phyloP scores from a whole-genome alignment of 2,797 vertebrate species.

The Halcyon leucocephala region DNA sequence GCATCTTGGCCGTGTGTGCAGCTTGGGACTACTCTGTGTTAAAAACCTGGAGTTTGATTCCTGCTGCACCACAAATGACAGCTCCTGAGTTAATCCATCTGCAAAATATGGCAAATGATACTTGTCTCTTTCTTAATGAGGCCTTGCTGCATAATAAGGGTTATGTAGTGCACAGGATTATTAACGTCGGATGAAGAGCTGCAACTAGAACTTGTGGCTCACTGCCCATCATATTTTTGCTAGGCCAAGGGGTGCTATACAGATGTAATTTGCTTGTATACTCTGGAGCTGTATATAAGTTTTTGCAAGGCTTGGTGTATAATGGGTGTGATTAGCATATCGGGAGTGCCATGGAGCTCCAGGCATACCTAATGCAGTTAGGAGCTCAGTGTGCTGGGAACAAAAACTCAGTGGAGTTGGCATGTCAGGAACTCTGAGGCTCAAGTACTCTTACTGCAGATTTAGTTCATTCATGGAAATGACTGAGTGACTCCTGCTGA shows the following conservation, averaged over 20 bases:
- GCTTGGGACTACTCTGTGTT: background rate
- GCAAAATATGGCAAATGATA: conserved; percentile 60
- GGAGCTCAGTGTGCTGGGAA: background rate
- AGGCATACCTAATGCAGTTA: background rate
- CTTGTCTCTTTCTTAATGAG: conserved; percentile 64
- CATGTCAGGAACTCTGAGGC: background rate
- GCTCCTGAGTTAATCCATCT: conserved; percentile 41
- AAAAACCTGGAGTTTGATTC: conserved; percentile 27
- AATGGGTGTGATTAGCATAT: conserved; percentile 14
- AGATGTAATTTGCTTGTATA: conserved; percentile 24
- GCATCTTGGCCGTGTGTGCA: background rate
- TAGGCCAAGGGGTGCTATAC: conserved; percentile 36
- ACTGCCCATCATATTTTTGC: conserved; percentile 37
- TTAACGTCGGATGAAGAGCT: conserved; percentile 35
- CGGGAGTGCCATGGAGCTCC: background rate
- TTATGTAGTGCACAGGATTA: conserved; percentile 41
- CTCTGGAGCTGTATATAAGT: background rate
- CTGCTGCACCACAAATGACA: conserved; percentile 11
- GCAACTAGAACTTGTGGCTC: conserved; percentile 43
- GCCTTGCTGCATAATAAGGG: conserved; percentile 55
- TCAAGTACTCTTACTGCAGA: background rate
- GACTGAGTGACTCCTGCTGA: background rate
- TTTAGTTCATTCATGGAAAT: background rate
- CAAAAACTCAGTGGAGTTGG: background rate
- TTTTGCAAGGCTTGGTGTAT: background rate